These are phyloP conservation scores for Hydractinia symbiolongicarpus DNA, from an alignment of 30 jellyfish, hydroid and myxozoan genomes.

Conservation along the genomic window DNA sequence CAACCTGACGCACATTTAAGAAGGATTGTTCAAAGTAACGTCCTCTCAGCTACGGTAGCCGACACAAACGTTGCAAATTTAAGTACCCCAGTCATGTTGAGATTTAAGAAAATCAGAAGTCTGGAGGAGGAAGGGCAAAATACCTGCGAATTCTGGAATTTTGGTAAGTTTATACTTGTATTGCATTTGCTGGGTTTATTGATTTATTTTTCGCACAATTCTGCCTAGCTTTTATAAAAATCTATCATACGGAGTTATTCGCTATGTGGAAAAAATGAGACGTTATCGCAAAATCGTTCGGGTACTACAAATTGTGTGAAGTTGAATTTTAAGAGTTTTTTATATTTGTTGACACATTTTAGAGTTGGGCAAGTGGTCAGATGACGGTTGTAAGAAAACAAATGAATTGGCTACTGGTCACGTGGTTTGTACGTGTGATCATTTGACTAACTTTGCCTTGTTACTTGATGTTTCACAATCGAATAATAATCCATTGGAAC, in stretches of 20 bases:
- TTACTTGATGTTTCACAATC: constrained; percentile 38
- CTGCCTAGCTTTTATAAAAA: too few relatives aligned
- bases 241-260: too few relatives aligned
- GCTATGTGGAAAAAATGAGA: too few relatives aligned
- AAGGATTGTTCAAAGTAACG: background rate
- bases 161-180: background rate
- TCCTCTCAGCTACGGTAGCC: constrained; percentile 5
- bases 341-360: too few relatives aligned
- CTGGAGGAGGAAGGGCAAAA: constrained; percentile 4
- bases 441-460: constrained; percentile 45
- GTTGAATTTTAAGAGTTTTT: too few relatives aligned
- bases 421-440: constrained; percentile 34
- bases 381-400: constrained; percentile 23
- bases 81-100: background rate
- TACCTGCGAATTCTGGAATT: constrained; percentile 6
- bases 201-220: background rate
- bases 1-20: background rate
- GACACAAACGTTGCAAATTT: background rate
- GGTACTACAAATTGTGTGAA: too few relatives aligned
- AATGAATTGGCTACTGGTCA: background rate
- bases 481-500: constrained; percentile 33
- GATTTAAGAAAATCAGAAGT: background rate
- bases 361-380: constrained; percentile 16
- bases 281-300: too few relatives aligned
- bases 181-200: background rate